Evolutionary conservation across 2,797 vertebrate genomes (phyloP).

Genomic region (Melopsittacus undulatus): DNA sequence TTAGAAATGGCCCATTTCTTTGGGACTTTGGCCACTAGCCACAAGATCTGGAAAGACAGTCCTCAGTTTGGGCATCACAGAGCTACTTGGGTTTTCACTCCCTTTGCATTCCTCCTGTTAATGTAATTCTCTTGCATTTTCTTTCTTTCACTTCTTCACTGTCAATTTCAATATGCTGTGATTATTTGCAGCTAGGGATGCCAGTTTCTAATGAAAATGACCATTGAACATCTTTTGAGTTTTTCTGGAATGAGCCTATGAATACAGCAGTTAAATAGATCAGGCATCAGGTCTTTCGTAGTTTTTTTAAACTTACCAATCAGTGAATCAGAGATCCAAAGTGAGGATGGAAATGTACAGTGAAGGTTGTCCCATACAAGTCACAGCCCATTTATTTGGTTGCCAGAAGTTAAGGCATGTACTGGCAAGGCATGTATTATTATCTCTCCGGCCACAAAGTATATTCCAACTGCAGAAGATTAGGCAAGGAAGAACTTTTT

Average conservation of each 20-base stretch:
- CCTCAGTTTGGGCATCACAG: background rate
- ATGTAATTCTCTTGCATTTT: background rate
- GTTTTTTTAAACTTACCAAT: background rate
- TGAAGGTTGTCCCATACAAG: background rate
- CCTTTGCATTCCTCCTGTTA: background rate
- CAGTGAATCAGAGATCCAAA: background rate
- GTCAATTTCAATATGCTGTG: background rate
- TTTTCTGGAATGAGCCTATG: background rate
- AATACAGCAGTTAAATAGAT: background rate
- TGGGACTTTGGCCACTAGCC: background rate
- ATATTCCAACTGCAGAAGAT: constrained; percentile 25
- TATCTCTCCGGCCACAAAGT: constrained; percentile 7
- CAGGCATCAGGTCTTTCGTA: background rate
- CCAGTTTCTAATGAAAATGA: background rate
- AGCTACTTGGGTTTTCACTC: background rate
- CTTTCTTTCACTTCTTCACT: background rate
- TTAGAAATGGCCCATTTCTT: background rate
- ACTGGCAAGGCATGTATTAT: background rate
- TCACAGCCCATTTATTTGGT: background rate
- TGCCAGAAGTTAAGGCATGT: constrained; percentile 38
- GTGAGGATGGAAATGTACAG: background rate
- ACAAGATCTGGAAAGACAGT: background rate
- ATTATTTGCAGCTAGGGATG: background rate
- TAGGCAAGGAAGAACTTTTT: constrained; percentile 19
- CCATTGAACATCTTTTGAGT: background rate